A percentile compares a stretch with the other conserved stretches of the same genome.
phyloP scores from a whole-genome alignment of 2,113 vertebrate genomes.

The Trinectes maculatus region DNA sequence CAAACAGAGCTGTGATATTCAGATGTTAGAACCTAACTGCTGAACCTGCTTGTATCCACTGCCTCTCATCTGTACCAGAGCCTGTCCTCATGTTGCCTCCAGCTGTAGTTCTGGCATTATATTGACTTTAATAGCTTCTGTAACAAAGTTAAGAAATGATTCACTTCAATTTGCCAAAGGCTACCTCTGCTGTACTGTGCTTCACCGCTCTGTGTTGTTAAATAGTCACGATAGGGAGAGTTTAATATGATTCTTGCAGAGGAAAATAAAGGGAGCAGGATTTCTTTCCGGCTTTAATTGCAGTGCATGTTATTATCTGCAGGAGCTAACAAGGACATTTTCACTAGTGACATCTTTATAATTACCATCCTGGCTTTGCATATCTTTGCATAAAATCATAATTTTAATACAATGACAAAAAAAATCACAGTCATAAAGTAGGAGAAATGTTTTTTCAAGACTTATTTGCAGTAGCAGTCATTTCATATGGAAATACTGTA shows the following conservation, averaged over 20 bases:
- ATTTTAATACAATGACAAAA: slow-evolving; percentile 16
- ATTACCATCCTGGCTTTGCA: slow-evolving; percentile 35
- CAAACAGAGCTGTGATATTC: slow-evolving; percentile 3
- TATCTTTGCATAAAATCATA: slow-evolving; percentile 13
- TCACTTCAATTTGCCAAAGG: slow-evolving; percentile 49
- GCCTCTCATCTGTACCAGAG: slow-evolving; percentile 38
- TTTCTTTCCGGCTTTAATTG: slow-evolving; percentile 40
- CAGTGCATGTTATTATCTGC: slow-evolving; percentile 31
- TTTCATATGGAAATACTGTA: not conserved
- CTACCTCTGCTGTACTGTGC: slow-evolving; percentile 39
- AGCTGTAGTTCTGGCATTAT: slow-evolving; percentile 45
- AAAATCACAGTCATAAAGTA: not conserved
- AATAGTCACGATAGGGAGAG: slow-evolving; percentile 20
- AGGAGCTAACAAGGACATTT: slow-evolving; percentile 24
- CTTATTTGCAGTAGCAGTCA: not conserved
- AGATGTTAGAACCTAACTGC: slow-evolving; percentile 3
- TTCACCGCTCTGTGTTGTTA: slow-evolving; percentile 21
- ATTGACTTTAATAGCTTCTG: slow-evolving; percentile 57
- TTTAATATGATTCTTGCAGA: slow-evolving; percentile 35
- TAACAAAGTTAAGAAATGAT: slow-evolving; percentile 68
- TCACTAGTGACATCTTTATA: slow-evolving; percentile 39
- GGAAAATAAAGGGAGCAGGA: not conserved
- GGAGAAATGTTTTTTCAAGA: slow-evolving; percentile 4
- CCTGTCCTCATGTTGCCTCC: slow-evolving; percentile 16
- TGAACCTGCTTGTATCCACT: slow-evolving; percentile 21